These are phyloP conservation scores for Drosophila nr. medialis DNA, from an alignment of 2,888 invertebrate genomes.

Conservation along the genomic window DNA sequence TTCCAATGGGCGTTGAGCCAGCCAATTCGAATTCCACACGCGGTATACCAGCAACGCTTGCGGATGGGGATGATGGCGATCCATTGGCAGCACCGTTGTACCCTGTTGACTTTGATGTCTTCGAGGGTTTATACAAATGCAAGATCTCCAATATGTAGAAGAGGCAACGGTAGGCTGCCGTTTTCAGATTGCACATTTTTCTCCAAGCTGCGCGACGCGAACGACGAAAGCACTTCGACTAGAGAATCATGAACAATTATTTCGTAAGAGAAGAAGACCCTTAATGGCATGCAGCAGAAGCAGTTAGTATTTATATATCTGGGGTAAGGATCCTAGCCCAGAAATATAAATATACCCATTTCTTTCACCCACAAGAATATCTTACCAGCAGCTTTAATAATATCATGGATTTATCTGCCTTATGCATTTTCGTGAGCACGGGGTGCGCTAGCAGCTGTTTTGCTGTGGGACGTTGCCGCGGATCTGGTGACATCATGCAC, in stretches of 20 bases:
- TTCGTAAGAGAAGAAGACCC: neutral
- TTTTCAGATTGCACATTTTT: slow-evolving; percentile 83
- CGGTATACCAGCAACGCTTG: slow-evolving; percentile 36
- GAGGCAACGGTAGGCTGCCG: slow-evolving; percentile 70
- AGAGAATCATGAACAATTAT: slow-evolving; percentile 4
- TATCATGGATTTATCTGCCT: slow-evolving; percentile 78
- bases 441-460: slow-evolving; percentile 85
- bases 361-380: neutral
- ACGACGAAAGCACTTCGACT: slow-evolving; percentile 81
- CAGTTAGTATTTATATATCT: neutral
- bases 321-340: neutral
- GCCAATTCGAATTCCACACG: slow-evolving; percentile 55
- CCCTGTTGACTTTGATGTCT: slow-evolving; percentile 20
- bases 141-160: slow-evolving; percentile 73
- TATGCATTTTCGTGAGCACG: slow-evolving; percentile 71
- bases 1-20: slow-evolving; percentile 72
- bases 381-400: slow-evolving; percentile 78
- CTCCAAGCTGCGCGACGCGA: slow-evolving; percentile 80
- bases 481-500: slow-evolving; percentile 87
- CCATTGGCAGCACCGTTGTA: slow-evolving; percentile 4
- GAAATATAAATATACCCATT: neutral
- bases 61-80: slow-evolving; percentile 48
- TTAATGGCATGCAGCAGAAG: neutral
- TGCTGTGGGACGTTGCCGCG: slow-evolving; percentile 85
- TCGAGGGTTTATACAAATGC: slow-evolving; percentile 66